Base-by-base conservation (phyloP, 2,888 invertebrate genomes). In the Callinectes sapidus region DNA sequence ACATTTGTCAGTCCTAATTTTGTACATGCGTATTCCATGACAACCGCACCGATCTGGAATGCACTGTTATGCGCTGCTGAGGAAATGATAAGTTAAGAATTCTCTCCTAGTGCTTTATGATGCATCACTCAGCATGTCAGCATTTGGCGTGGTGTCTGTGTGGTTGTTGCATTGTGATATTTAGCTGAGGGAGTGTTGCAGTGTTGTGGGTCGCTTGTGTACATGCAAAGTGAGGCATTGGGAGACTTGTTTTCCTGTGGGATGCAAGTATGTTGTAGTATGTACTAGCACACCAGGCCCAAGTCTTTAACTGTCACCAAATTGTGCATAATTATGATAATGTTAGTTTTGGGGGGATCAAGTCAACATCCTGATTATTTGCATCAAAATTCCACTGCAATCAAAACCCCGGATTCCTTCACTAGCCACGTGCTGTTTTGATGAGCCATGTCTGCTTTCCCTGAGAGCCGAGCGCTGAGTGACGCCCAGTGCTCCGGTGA, bases 91-190 rank as follows among this genome's bases (percentile, higher is more conserved):
- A 81, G 35, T 35, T 81, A 35, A 35, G 81, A 81, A 18, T 35
- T 81, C 35, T 77, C 35, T 81, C 35, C 35, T 16, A 81, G 81
- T 81, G 81, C 81, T 81, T 81, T 81, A 81, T 81, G 35, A 35
- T 32, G 35, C 81, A 18, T 35, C 81, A n/a, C 81, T 81, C n/a
- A 16, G 81, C 35, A 13, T 35, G 81, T 35, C 35, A 35, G 81
- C 35, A 6, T 32, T n/a, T 32, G 81, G 81, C 81, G 81, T 81
- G 71, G 61, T 71, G 71, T 71, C 71, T 81, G 81, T 81, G 81
- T 81, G 81, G 18, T 32, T 81, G 81, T 81, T 81, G 81, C 81
- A 81, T 81, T 81, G 81, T 81, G 81, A 81, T 81, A 81, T 81
- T 81, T 71, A 71, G 71, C 71, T n/a, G 71, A 35, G 81, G 35